Conservation (phyloP, 2,113 vertebrate genomes). For the Mustela nigripes region DNA sequence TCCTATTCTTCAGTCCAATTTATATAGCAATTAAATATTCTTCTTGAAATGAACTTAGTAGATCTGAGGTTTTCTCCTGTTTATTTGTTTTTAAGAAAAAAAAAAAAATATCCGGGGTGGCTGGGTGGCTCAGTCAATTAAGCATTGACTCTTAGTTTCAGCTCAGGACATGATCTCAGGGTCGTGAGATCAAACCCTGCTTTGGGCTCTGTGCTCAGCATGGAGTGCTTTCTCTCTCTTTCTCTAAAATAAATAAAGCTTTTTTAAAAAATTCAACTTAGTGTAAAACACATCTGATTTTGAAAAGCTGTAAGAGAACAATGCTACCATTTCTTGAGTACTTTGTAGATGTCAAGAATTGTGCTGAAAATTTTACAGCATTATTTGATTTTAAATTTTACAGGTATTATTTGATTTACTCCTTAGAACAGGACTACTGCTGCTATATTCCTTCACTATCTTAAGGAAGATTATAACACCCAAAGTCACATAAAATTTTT, state of each 20-base stretch:
- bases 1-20: background rate
- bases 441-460: background rate
- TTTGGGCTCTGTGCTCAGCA: background rate
- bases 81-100: background rate
- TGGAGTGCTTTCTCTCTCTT: background rate
- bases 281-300: background rate
- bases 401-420: background rate
- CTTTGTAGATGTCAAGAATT: background rate
- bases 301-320: background rate
- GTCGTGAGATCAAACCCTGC: background rate
- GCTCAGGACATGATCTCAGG: background rate
- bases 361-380: background rate
- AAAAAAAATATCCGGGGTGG: background rate
- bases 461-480: background rate
- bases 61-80: background rate
- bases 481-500: background rate
- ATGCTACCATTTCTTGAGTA: background rate
- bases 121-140: background rate
- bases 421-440: background rate
- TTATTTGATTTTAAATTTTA: background rate
- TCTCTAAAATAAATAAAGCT: background rate
- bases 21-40: background rate
- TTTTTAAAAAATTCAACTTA: background rate
- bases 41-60: background rate
- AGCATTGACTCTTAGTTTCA: background rate